Conservation (phyloP, 1,140 invertebrate species). For the Drosophila auraria region DNA sequence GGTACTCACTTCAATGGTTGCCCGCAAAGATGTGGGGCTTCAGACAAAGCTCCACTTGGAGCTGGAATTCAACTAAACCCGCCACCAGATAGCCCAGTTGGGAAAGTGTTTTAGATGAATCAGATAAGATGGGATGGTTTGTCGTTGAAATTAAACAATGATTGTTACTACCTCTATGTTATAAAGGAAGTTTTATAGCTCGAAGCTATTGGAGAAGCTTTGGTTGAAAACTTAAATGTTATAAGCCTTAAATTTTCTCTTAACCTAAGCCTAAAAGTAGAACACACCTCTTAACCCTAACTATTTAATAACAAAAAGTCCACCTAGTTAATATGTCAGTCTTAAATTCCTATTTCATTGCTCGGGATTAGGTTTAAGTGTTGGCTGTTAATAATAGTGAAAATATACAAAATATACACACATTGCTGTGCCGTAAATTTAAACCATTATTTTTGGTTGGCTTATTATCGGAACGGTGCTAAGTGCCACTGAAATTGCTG, state of each 20-base stretch:
- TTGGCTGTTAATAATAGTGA: background rate
- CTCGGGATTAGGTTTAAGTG: too few relatives aligned
- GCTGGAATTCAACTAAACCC: background rate
- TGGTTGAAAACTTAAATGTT: background rate
- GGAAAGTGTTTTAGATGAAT: slow-evolving; percentile 9
- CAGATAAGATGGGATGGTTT: background rate
- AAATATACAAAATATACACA: too few relatives aligned
- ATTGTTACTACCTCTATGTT: background rate
- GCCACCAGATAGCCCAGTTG: background rate
- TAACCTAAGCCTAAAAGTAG: too few relatives aligned
- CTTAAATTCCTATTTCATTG: background rate
- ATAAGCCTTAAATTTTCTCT: background rate
- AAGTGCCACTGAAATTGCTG: background rate
- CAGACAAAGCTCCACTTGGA: slow-evolving; percentile 12
- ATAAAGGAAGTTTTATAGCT: background rate
- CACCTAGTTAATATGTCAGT: background rate
- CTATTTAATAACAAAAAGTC: background rate
- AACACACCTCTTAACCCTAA: background rate
- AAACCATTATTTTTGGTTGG: background rate
- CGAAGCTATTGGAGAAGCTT: too few relatives aligned
- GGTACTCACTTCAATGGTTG: slow-evolving; percentile 21
- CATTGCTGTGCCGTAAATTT: too few relatives aligned
- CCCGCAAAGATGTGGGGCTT: slow-evolving; percentile 16
- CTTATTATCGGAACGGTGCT: background rate
- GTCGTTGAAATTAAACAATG: background rate